Evolutionary conservation across 2,797 vertebrate species (phyloP), one percentile per base, ranked within the genome.

Genomic region (Tauraco hartlaubi): DNA sequence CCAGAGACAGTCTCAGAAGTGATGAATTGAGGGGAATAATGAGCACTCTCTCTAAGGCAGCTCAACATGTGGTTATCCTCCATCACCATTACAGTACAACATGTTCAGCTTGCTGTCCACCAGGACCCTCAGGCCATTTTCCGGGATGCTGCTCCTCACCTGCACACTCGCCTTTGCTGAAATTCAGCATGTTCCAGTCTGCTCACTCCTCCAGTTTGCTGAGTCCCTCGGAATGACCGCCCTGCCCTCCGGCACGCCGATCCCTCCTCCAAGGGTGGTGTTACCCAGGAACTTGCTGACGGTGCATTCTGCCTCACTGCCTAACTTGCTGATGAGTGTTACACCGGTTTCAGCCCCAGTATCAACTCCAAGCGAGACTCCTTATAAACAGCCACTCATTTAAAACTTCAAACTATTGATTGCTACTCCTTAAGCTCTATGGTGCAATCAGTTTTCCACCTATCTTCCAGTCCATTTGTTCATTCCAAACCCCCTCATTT

Each of bases 41-140:
- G 26, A 49, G 25, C 25, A 8, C 13, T 41, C 20, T 56, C 3
- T 0, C 54, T 62, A 44, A 1, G 2, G 43, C 56, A 88, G 31
- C 31, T 61, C 4, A 41, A 1, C 10, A 37, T 0, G 8, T 13
- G 22, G 5, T 20, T 26, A 43, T 21, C 29, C 19, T 67, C 28
- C 58, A 67, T 10, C 51, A 69, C 20, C 49, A 23, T 8, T 8
- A 15, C 22, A 54, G 54, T 28, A 2, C 9, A 71, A 44, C 29
- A 39, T 7, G 29, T 7, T 23, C 23, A 61, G 25, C 29, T 44
- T 54, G 31, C n/a, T 26, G 37, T 31, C 44, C 58, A 46, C 11
- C 28, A 41, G 51, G 9, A 61, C 9, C 33, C 0, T 0, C 46
- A 46, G 67, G 79, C 11, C 25, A 6, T 88, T 83, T 66, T 23